Conservation (phyloP, 2,113 vertebrate genomes). For the Seriola rivoliana region DNA sequence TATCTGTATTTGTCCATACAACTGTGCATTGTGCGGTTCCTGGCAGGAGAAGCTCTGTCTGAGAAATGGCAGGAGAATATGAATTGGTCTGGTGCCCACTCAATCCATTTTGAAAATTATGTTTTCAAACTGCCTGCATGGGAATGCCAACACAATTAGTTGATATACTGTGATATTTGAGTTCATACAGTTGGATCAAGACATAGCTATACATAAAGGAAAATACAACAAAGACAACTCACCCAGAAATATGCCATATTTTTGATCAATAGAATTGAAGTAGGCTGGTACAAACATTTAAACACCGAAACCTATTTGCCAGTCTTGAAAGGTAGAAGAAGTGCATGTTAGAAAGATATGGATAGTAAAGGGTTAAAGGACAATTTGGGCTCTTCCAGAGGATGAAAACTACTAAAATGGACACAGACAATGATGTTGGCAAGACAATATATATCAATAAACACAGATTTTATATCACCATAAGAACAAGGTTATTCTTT, state of each 20-base stretch:
- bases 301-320: not conserved
- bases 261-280: not conserved
- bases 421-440: constrained; percentile 6
- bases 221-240: constrained; percentile 1
- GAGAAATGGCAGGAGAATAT: constrained; percentile 14
- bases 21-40: not conserved
- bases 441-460: not conserved
- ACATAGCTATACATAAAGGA: not conserved
- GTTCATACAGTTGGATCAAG: constrained; percentile 15
- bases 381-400: not conserved
- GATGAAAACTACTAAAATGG: constrained; percentile 1
- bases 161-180: constrained; percentile 14
- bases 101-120: constrained; percentile 67
- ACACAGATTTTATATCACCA: not conserved
- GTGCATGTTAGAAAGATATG: not conserved
- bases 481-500: constrained; percentile 1
- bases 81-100: constrained; percentile 49
- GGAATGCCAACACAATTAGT: constrained; percentile 41
- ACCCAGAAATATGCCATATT: not conserved
- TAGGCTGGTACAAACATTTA: constrained; percentile 1
- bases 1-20: not conserved
- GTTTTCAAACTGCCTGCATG: constrained; percentile 50
- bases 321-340: not conserved
- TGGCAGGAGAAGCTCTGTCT: constrained; percentile 3
- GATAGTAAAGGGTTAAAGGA: not conserved